Percentiles rank a stretch among this genome's conserved stretches.
Conservation (phyloP, 1,140 invertebrate species). For the Dinothrombium tinctorium region DNA sequence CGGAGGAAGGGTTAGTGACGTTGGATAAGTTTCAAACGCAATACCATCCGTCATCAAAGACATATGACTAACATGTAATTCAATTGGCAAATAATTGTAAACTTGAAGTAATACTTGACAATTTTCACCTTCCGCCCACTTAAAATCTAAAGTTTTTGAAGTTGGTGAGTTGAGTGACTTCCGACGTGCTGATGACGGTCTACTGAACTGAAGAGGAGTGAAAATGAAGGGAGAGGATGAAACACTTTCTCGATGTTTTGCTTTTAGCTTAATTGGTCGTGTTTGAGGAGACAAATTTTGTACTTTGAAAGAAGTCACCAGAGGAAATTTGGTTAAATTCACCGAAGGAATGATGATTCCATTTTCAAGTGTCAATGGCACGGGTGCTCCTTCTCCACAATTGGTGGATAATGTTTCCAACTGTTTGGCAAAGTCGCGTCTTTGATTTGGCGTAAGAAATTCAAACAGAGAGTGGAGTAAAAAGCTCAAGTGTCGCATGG, state of each 20-base stretch:
- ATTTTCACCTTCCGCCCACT: conserved; percentile 80
- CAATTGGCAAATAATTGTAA: conserved; percentile 65
- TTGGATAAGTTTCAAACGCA: conserved; percentile 23
- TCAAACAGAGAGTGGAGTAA: conserved; percentile 48
- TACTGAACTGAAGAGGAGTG: conserved; percentile 42
- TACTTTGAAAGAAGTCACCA: conserved; percentile 35
- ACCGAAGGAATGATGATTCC: conserved; percentile 49
- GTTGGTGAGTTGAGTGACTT: background rate
- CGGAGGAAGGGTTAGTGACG: conserved; percentile 25
- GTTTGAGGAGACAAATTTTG: conserved; percentile 44
- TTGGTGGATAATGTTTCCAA: conserved; percentile 43
- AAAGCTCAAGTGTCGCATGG: conserved; percentile 80
- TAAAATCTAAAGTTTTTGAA: conserved; percentile 26
- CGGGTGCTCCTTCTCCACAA: conserved; percentile 18
- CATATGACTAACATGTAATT: conserved; percentile 74
- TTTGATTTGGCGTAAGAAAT: conserved; percentile 41
- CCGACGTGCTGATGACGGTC: background rate
- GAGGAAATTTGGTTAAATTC: conserved; percentile 58
- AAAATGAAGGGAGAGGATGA: conserved; percentile 70
- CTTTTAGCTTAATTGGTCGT: conserved; percentile 39
- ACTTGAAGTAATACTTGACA: conserved; percentile 70
- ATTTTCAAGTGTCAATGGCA: conserved; percentile 18
- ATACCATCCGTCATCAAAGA: conserved; percentile 25
- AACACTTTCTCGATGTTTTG: background rate
- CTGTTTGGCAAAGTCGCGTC: conserved; percentile 52